Conservation (phyloP, 1,140 invertebrate genomes). For the Cydia amplana region DNA sequence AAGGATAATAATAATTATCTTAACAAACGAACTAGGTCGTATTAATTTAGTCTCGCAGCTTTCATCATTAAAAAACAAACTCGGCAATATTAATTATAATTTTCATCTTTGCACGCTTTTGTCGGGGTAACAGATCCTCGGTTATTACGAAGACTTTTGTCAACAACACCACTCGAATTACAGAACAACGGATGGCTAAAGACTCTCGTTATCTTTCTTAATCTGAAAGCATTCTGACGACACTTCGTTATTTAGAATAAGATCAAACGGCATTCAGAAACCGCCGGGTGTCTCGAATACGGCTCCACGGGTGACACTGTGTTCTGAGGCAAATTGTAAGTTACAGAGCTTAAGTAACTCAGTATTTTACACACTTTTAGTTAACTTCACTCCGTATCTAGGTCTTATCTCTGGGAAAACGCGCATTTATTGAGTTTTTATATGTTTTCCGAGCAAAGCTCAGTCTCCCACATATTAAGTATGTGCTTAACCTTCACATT, state of each 20-base stretch:
- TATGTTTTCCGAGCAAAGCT: too few species aligned
- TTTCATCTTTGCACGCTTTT: conserved; percentile 24
- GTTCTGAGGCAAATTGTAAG: neutral
- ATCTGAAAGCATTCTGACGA: conserved; percentile 26
- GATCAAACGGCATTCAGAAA: conserved; percentile 29
- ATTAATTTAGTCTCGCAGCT: neutral
- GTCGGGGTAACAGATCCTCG: conserved; percentile 11
- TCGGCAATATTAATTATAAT: conserved; percentile 24
- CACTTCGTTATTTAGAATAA: conserved; percentile 31
- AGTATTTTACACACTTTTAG: neutral
- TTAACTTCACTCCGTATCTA: too few species aligned
- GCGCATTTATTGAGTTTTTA: too few species aligned
- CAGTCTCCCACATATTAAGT: too few species aligned
- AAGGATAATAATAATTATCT: neutral
- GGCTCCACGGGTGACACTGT: neutral
- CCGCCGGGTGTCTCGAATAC: neutral
- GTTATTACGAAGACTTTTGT: conserved; percentile 37
- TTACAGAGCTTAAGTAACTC: neutral
- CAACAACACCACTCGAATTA: conserved; percentile 35
- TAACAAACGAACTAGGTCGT: neutral
- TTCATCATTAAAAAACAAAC: neutral
- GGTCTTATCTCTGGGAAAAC: too few species aligned
- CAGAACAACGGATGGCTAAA: conserved; percentile 35
- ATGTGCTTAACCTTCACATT: too few species aligned
- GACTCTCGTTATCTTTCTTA: conserved; percentile 35